Conservation (phyloP, 1,140 invertebrate genomes). For the Drosophila eugracilis region DNA sequence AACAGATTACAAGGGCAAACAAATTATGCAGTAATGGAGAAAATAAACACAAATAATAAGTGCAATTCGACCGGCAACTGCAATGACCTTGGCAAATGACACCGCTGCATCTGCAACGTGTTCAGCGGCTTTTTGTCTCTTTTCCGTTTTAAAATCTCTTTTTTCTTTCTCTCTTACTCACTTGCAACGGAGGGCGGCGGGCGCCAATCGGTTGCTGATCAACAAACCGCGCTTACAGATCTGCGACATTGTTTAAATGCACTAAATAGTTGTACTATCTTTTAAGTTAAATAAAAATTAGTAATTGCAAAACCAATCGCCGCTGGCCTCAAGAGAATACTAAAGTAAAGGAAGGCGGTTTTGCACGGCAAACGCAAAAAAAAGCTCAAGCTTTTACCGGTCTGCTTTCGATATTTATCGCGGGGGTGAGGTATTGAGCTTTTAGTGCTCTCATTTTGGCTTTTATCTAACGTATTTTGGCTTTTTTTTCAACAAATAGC, state of each 20-base stretch:
- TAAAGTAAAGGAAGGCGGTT: slow-evolving; percentile 1
- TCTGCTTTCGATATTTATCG: slow-evolving; percentile 12
- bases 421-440: slow-evolving; percentile 11
- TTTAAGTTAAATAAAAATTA: slow-evolving; percentile 17
- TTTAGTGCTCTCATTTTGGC: neutral
- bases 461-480: neutral
- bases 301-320: slow-evolving; percentile 41
- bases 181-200: slow-evolving; percentile 64
- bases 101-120: slow-evolving; percentile 63
- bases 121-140: slow-evolving; percentile 2
- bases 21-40: slow-evolving; percentile 47
- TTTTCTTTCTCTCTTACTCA: slow-evolving; percentile 30
- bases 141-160: neutral
- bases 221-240: slow-evolving; percentile 65
- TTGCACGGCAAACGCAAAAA: slow-evolving; percentile 12
- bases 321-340: slow-evolving; percentile 23
- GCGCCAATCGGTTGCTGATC: slow-evolving; percentile 59
- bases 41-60: slow-evolving; percentile 21
- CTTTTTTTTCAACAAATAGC: neutral
- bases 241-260: slow-evolving; percentile 58
- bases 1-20: slow-evolving; percentile 32
- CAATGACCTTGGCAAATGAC: slow-evolving; percentile 80
- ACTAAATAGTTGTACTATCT: slow-evolving; percentile 34
- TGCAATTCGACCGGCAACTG: slow-evolving; percentile 54
- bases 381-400: slow-evolving; percentile 2